phyloP scores from a whole-genome alignment of 2,888 invertebrate genomes.

The Mellilla xanthometata region DNA sequence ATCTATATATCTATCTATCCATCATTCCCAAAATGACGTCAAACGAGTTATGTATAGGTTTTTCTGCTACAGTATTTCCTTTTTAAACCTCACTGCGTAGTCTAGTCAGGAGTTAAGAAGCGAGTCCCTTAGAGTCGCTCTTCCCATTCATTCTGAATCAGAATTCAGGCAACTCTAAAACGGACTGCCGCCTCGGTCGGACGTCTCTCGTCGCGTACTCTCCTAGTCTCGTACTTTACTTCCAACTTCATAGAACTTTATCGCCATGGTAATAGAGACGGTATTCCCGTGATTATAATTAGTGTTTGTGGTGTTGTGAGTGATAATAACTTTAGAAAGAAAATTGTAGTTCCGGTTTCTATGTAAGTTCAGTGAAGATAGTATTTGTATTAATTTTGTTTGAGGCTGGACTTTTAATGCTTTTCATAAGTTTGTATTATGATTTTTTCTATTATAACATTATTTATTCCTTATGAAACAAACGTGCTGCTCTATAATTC shows the following conservation, averaged over 20 bases:
- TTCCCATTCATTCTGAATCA: slow-evolving; percentile 28
- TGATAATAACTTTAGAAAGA: slow-evolving; percentile 16
- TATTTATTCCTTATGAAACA: no score
- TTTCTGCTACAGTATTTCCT: no score
- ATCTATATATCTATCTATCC: no score
- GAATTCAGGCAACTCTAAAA: slow-evolving; percentile 45
- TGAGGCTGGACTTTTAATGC: no score
- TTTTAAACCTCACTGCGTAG: no score
- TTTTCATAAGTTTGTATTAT: no score
- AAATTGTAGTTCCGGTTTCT: slow-evolving; percentile 14
- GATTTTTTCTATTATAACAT: no score
- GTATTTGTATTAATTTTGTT: no score
- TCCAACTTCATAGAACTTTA: slow-evolving; percentile 12
- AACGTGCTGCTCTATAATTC: no score
- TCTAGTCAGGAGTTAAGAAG: no score
- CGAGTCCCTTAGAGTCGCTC: slow-evolving; percentile 6
- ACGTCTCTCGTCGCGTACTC: slow-evolving; percentile 32
- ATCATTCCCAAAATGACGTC: no score
- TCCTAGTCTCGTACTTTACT: slow-evolving; percentile 17
- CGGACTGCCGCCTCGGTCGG: slow-evolving; percentile 41
- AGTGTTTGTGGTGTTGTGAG: slow-evolving; percentile 19
- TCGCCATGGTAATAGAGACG: slow-evolving; percentile 5
- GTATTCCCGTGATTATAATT: slow-evolving; percentile 9
- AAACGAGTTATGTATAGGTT: no score
- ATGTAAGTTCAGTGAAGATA: not conserved